Conservation (phyloP, 2,888 invertebrate species). For the Ectemnius cavifrons region DNA sequence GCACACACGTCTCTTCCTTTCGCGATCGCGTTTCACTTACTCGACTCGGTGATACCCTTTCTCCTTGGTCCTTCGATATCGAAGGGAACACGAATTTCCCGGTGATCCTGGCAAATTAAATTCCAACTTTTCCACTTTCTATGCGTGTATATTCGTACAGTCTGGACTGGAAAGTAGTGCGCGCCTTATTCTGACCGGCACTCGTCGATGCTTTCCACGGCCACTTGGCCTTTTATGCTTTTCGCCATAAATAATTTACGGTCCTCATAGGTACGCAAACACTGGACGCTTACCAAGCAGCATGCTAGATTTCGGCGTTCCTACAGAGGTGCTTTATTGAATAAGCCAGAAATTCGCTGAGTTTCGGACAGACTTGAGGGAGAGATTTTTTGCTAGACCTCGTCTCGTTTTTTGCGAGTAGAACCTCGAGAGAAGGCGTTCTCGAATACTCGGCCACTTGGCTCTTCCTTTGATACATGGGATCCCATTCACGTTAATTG, state of each 20-base stretch:
- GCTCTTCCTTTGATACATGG: too few species aligned
- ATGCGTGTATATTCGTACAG: not conserved
- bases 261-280: too few species aligned
- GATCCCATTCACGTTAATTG: not conserved
- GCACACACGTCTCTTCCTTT: conserved; percentile 16
- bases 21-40: conserved; percentile 9
- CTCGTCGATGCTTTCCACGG: not conserved
- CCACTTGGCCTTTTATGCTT: too few species aligned
- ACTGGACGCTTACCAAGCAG: too few species aligned
- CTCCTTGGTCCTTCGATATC: conserved; percentile 30
- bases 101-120: conserved; percentile 28
- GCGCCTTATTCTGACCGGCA: not conserved
- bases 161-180: too few species aligned
- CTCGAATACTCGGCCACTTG: too few species aligned
- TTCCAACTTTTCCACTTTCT: conserved; percentile 22
- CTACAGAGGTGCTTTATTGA: not conserved
- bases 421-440: not conserved
- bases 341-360: not conserved
- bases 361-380: not conserved
- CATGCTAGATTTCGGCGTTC: not conserved
- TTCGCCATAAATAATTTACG: too few species aligned
- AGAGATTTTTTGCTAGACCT: not conserved
- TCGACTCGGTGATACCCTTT: not conserved
- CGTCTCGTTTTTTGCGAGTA: not conserved
- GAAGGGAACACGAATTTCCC: not conserved